Conservation (phyloP, 2,888 invertebrate genomes). For the Dione vanillae region DNA sequence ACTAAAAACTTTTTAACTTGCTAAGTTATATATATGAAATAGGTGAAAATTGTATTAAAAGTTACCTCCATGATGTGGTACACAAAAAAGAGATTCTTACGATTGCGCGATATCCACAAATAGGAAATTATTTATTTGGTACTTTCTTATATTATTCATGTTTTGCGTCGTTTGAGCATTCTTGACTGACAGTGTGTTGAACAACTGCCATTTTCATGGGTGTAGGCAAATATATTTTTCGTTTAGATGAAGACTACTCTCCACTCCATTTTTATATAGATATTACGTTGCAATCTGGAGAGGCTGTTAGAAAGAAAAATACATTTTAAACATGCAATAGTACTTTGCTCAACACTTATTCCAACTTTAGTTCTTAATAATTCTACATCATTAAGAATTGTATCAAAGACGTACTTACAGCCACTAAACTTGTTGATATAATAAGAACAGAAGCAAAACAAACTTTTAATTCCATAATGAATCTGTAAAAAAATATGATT, state of each 20-base stretch:
- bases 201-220: conserved; percentile 82
- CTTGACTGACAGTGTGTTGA: conserved; percentile 83
- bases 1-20: no score
- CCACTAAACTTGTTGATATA: not conserved
- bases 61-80: no score
- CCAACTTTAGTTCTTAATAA: no score
- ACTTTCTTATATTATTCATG: conserved; percentile 74
- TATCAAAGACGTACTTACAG: conserved; percentile 2
- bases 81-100: no score
- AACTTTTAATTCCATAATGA: not conserved
- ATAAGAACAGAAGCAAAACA: not conserved
- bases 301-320: conserved; percentile 40
- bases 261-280: conserved; percentile 61
- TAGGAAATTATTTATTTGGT: conserved; percentile 75
- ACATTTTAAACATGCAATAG: not conserved
- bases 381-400: not conserved
- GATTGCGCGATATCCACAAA: conserved; percentile 85
- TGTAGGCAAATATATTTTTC: conserved; percentile 51
- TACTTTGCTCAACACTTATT: not conserved
- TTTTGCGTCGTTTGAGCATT: conserved; percentile 67
- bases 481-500: not conserved
- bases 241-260: conserved; percentile 48
- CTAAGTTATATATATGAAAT: no score
- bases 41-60: not conserved
- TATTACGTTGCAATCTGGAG: conserved; percentile 54